A percentile compares a stretch with the other conserved stretches of the same genome.
Evolutionary conservation across 2,888 invertebrate species (phyloP).

Genomic region (Automeris io): DNA sequence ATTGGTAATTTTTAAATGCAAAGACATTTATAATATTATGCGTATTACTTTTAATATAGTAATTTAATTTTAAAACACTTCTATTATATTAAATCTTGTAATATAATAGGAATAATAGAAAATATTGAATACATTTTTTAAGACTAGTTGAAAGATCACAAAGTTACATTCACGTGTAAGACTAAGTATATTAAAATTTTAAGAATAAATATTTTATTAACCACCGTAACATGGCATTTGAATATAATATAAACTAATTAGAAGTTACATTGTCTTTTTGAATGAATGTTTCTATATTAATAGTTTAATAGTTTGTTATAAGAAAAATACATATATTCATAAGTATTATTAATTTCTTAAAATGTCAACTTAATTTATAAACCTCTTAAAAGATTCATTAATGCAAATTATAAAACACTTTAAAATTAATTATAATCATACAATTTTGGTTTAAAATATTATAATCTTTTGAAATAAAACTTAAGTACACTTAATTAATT

Average conservation of each 20-base stretch:
- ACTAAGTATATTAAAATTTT: constrained; percentile 24
- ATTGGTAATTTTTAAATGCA: constrained; percentile 45
- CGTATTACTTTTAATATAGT: constrained; percentile 39
- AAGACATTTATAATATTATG: constrained; percentile 39
- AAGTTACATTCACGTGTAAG: constrained; percentile 46
- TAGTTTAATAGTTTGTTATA: no score
- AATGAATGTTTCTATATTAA: no score
- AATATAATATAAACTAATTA: constrained; percentile 1
- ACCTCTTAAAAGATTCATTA: no score
- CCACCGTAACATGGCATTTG: constrained; percentile 16
- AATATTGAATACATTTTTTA: constrained; percentile 73
- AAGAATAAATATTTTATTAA: constrained; percentile 20
- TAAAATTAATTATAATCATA: not conserved
- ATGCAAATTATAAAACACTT: no score
- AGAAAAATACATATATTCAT: no score
- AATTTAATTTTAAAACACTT: constrained; percentile 53
- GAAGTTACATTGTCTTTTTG: not conserved
- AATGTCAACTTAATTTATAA: no score
- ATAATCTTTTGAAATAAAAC: constrained; percentile 11
- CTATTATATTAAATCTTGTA: constrained; percentile 54
- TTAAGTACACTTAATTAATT: constrained; percentile 29
- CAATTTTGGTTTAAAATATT: not conserved
- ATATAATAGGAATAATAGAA: constrained; percentile 51
- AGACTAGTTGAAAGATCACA: constrained; percentile 61
- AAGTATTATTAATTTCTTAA: no score